Base-by-base conservation (phyloP, 2,113 vertebrate species). In the Lagenorhynchus albirostris region DNA sequence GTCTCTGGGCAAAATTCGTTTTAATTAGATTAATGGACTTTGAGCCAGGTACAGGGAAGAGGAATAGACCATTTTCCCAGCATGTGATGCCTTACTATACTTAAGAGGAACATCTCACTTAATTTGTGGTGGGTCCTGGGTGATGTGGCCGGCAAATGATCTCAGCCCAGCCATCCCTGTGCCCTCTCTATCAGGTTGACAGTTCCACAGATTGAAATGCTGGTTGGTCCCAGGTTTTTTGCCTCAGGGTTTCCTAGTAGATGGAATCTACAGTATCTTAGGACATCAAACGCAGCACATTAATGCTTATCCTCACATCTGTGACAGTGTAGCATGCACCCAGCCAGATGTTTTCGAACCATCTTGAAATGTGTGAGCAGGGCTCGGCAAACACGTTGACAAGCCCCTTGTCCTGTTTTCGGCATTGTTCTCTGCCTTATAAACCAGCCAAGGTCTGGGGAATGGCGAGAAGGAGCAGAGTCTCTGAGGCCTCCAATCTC, bases 141-240 rank as follows among this genome's bases (percentile, higher is more conserved):
- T 11, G 6, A 0, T 5, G 3, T 25, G n/a, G 23, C 50, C 58
- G 15, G 29, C 55, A 8, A 17, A 1, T 0, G 0, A 26, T 20
- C 38, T 36, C 25, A 2, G 41, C 73, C 77, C 6, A 4, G 5
- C 14, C 0, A 0, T 18, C n/a, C 31, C 65, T 50, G 1, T 21
- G 18, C 65, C 10, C 1, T 62, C 38, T 26, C 31, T 9, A 0
- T 8, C 5, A 18, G 63, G 23, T 7, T 13, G 6, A 4, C 58
- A 60, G 12, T n/a, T 50, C 33, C 20, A 1, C 18, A 0, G 17
- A 14, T 0, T 33, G 47, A 65, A 11, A 13, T 2, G 71, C 38
- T 36, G n/a, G 36, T n/a, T n/a, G 76, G 25, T 36, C 58, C 11
- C 29, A 1, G 5, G 60, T 50, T 21, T 68, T 70, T 31, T 12